Percentiles rank a stretch among this genome's conserved stretches.
phyloP scores from a whole-genome alignment of 2,888 invertebrate species.

The Brachynemurus nebulosus region DNA sequence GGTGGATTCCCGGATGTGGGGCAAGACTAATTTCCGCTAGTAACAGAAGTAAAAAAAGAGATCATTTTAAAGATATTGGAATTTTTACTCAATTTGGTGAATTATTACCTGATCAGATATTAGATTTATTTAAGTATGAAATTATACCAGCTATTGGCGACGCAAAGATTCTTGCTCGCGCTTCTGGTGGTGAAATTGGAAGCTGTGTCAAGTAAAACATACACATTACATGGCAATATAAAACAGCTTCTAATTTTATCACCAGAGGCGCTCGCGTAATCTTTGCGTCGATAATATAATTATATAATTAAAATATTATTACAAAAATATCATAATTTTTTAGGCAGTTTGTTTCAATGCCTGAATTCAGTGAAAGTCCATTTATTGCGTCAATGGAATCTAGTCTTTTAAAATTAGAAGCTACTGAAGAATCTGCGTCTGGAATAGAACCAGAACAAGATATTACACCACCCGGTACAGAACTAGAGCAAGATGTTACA shows the following conservation, averaged over 20 bases:
- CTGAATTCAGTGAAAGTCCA: conserved; percentile 48
- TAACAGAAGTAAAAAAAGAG: conserved; percentile 15
- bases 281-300: conserved; percentile 11
- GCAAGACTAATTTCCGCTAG: conserved; percentile 37
- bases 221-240: no score
- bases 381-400: conserved; percentile 51
- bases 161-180: neutral
- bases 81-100: conserved; percentile 62
- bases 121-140: conserved; percentile 47
- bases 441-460: conserved; percentile 14
- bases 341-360: conserved; percentile 43
- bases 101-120: conserved; percentile 44
- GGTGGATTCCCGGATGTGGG: conserved; percentile 63
- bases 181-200: neutral
- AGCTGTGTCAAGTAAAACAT: no score
- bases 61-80: conserved; percentile 39
- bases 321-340: conserved; percentile 10
- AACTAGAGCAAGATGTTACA: neutral
- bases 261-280: no score
- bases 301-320: conserved; percentile 1
- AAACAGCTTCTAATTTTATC: no score
- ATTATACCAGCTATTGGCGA: neutral
- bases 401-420: conserved; percentile 37
- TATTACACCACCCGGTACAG: neutral
- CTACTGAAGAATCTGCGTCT: conserved; percentile 25